Percentiles rank a stretch among this genome's conserved stretches.
Evolutionary conservation across 2,797 vertebrate genomes (phyloP).

Genomic region (Liasis olivaceus): DNA sequence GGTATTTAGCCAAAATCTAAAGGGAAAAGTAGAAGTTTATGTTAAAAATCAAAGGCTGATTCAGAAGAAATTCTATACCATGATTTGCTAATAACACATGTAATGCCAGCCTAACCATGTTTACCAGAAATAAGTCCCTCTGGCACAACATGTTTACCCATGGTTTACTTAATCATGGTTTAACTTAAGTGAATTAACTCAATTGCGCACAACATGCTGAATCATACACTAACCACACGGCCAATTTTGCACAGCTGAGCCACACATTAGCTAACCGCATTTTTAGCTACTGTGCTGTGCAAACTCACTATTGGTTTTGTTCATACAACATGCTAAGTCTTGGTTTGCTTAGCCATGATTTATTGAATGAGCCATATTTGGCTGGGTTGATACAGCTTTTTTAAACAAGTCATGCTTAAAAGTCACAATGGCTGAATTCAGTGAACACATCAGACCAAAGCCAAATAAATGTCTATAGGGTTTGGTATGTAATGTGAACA

Average conservation of each 20-base stretch:
- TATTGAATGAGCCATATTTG: neutral
- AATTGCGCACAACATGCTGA: neutral
- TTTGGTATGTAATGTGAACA: neutral
- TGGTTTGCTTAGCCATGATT: neutral
- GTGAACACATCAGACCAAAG: neutral
- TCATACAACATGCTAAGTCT: neutral
- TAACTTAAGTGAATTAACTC: neutral
- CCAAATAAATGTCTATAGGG: neutral
- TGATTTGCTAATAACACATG: neutral
- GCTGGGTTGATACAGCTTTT: neutral
- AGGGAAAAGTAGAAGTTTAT: neutral
- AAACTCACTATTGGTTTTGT: neutral
- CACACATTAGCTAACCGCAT: neutral
- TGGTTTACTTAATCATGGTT: neutral
- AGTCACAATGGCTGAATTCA: neutral
- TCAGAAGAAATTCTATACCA: neutral
- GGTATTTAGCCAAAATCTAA: neutral
- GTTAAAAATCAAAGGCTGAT: neutral
- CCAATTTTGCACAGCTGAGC: neutral
- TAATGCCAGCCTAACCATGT: neutral
- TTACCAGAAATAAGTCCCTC: neutral
- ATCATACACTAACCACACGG: neutral
- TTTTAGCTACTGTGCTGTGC: neutral
- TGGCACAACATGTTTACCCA: neutral
- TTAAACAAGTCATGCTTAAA: neutral